phyloP scores from a whole-genome alignment of 2,888 invertebrate species.

The Chydorus sphaericus region DNA sequence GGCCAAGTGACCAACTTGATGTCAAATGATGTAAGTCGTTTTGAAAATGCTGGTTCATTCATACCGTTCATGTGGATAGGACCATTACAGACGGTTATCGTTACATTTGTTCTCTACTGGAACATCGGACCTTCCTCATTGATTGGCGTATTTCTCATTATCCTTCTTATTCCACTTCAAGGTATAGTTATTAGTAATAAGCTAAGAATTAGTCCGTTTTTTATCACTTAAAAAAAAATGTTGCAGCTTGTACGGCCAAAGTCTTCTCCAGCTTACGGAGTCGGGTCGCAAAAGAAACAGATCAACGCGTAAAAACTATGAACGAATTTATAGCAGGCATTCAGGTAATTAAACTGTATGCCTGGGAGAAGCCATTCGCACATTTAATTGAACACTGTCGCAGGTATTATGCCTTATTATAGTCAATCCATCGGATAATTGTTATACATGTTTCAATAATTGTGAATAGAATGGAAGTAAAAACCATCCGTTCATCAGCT shows the following conservation, averaged over 20 bases:
- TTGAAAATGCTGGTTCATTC: constrained; percentile 59
- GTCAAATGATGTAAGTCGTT: constrained; percentile 85
- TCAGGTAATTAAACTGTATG: constrained; percentile 40
- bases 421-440: too few relatives aligned
- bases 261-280: constrained; percentile 28
- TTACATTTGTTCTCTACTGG: constrained; percentile 62
- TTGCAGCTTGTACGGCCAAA: constrained; percentile 28
- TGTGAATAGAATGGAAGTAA: constrained; percentile 29
- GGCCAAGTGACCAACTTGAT: constrained; percentile 87
- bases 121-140: constrained; percentile 54
- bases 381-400: constrained; percentile 24
- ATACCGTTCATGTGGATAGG: constrained; percentile 37
- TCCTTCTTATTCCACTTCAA: constrained; percentile 71
- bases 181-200: too few relatives aligned
- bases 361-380: constrained; percentile 39
- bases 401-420: too few relatives aligned
- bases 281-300: constrained; percentile 34
- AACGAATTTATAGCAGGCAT: constrained; percentile 39
- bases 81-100: constrained; percentile 62
- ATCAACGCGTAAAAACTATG: constrained; percentile 37
- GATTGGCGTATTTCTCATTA: constrained; percentile 59
- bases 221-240: too few relatives aligned
- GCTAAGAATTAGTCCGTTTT: too few relatives aligned
- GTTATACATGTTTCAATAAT: background rate
- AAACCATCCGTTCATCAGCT: constrained; percentile 23